Base-by-base conservation (phyloP, 2,888 invertebrate species). In the Acronicta psi region DNA sequence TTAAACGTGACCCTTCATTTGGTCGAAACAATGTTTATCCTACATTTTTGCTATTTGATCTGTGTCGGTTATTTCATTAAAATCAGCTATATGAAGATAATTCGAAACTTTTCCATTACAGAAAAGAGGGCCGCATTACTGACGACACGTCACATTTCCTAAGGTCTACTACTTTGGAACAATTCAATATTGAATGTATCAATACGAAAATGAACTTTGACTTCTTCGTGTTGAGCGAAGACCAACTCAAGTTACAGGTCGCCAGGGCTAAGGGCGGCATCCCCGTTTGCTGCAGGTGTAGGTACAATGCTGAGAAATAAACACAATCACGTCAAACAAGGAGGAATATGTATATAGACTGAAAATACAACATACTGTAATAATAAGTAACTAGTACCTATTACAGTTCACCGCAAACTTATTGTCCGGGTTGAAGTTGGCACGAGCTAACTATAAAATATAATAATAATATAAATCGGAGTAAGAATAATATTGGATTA, bases 211-310 rank as follows among this genome's bases (percentile, higher is more conserved):
- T 75, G 17, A 25, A 73, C 6, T 71, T 52, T 25, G 59, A 64
- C 6, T 79, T 79, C 47, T 43, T 73, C 13, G 80, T 80, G 0
- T 38, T 81, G 14, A 68, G 64, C 8, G 36, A 44, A 7, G 37
- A 73, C 1, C 18, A 43, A 0, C 7, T 17, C 0, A 47, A 20
- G 6, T 17, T 80, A 20, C 77, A 80, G 31, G 34, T 50, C 2
- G 75, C 55, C 0, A 42, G 17, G 1, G 52, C 66, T 0, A 68
- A 51, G 6, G 49, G 25, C 2, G 75, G 70, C 1, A 60, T 80
- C 11, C 81, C 81, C 1, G 75, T 81, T 5, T 71, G 66, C 52
- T 81, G 81, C 25, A 55, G 40, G 5, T 81, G 80, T 41, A 51
- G 41, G n/a, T 69, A 74, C 40, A n/a, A 50, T 8, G 34, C 18